Evolutionary conservation across 2,113 vertebrate species (phyloP).

Genomic region (Eublepharis macularius): DNA sequence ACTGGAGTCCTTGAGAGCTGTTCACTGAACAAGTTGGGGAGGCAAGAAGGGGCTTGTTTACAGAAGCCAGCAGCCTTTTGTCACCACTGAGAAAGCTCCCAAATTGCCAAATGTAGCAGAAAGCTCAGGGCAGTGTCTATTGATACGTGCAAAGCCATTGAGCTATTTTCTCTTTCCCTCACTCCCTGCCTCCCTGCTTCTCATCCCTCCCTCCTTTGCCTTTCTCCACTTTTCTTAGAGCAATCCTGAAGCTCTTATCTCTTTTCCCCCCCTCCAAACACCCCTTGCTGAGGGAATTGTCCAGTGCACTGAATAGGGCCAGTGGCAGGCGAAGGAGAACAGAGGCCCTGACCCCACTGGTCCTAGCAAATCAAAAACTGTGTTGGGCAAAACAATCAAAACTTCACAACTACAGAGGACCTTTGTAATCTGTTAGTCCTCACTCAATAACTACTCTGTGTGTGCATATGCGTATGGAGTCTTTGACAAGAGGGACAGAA

Average conservation of each 20-base stretch:
- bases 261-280: background rate
- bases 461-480: background rate
- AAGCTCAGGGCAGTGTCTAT: conserved; percentile 6
- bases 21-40: background rate
- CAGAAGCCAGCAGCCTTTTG: conserved; percentile 1
- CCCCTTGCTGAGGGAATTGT: conserved; percentile 20
- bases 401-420: conserved; percentile 3
- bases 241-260: background rate
- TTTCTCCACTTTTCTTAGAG: background rate
- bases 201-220: background rate
- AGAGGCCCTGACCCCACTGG: conserved; percentile 29
- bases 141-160: background rate
- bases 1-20: background rate
- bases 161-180: conserved; percentile 6
- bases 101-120: conserved; percentile 25
- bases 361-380: conserved; percentile 10
- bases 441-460: background rate
- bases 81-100: background rate
- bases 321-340: background rate
- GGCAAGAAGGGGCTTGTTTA: conserved; percentile 13
- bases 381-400: conserved; percentile 39
- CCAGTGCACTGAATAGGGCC: background rate
- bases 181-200: background rate
- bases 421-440: conserved; percentile 7
- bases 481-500: background rate